These are phyloP conservation scores for Neotragus moschatus DNA, from an alignment of 2,113 vertebrate species.

Conservation along the genomic window DNA sequence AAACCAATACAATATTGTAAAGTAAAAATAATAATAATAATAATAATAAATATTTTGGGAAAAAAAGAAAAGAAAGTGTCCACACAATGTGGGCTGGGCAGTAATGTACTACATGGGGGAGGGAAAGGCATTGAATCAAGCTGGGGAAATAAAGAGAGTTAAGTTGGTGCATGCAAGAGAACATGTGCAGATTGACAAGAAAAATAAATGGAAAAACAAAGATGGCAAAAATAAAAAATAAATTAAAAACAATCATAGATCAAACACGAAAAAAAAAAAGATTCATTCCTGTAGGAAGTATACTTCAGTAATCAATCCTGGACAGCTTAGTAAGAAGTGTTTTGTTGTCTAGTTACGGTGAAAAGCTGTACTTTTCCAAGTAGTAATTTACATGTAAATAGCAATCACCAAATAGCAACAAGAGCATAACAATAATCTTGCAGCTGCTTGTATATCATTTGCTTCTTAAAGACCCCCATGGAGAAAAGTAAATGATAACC, in stretches of 20 bases:
- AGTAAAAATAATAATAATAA: too few species aligned
- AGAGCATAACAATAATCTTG: slow-evolving; percentile 38
- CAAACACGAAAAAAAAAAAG: too few species aligned
- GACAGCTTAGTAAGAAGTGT: slow-evolving; percentile 10
- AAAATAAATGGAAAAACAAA: not conserved
- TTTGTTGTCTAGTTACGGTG: slow-evolving; percentile 44
- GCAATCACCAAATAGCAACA: slow-evolving; percentile 48
- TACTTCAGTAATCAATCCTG: slow-evolving; percentile 42
- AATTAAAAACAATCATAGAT: too few species aligned
- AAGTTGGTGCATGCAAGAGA: not conserved
- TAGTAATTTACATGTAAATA: slow-evolving; percentile 69
- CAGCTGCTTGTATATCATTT: slow-evolving; percentile 52
- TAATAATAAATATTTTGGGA: too few species aligned
- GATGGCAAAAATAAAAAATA: too few species aligned
- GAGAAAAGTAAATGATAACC: slow-evolving; percentile 43
- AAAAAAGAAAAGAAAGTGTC: not conserved
- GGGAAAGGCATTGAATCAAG: accelerated
- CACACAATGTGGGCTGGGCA: accelerated
- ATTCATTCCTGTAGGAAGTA: slow-evolving; percentile 29
- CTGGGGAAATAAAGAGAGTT: not conserved
- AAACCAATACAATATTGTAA: too few species aligned
- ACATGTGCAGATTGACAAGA: too few species aligned
- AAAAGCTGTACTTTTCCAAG: slow-evolving; percentile 45
- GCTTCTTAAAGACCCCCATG: slow-evolving; percentile 4
- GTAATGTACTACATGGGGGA: accelerated